Conservation (phyloP, 1,140 invertebrate species). For the Dolichoris vasculosae region DNA sequence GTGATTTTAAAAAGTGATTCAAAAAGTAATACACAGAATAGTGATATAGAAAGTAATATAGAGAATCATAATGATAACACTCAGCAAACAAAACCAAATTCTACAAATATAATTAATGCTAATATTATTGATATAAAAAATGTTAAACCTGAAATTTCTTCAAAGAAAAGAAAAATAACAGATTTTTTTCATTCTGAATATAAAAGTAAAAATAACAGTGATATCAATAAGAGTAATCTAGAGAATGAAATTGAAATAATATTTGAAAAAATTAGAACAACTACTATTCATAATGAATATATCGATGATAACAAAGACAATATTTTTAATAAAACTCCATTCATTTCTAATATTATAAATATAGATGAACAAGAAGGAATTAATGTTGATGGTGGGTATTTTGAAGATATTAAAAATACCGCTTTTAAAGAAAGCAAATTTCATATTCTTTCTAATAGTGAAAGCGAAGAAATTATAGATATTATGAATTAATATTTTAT, state of each 20-base stretch:
- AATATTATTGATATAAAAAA: neutral
- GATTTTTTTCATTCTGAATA: neutral
- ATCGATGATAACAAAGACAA: neutral
- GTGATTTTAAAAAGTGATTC: conserved; percentile 10
- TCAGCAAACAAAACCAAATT: neutral
- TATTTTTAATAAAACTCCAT: neutral
- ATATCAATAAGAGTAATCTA: neutral
- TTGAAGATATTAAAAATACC: neutral
- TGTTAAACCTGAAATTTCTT: neutral
- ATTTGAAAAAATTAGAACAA: conserved; percentile 8
- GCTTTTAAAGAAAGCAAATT: neutral
- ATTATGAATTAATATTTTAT: conserved; percentile 24
- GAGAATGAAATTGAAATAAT: conserved; percentile 7
- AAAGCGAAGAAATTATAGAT: conserved; percentile 28
- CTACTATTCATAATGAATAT: neutral
- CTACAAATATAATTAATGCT: too few species aligned
- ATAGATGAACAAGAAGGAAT: neutral
- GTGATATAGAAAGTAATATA: neutral
- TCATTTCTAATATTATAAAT: conserved; percentile 5
- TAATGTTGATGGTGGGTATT: neutral
- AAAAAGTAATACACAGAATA: neutral
- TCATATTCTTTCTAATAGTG: neutral
- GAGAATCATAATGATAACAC: neutral
- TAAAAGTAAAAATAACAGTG: neutral
- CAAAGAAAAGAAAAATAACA: too few species aligned